Percentiles rank a stretch among this genome's conserved stretches.
phyloP scores from a whole-genome alignment of 2,113 vertebrate genomes.

The Hyaena hyaena region DNA sequence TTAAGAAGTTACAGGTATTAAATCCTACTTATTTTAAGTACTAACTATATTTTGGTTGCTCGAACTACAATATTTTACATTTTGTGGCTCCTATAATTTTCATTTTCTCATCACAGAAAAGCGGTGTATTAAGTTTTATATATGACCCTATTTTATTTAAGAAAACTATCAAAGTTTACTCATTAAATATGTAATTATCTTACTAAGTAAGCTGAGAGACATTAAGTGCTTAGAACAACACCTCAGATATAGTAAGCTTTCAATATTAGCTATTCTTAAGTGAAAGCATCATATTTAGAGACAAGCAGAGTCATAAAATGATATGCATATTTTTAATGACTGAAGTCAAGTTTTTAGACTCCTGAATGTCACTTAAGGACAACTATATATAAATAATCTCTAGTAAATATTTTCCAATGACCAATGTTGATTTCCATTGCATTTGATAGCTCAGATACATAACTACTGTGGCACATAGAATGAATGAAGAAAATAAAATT shows the following conservation, averaged over 20 bases:
- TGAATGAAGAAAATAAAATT: conserved; percentile 64
- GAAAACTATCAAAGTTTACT: not conserved
- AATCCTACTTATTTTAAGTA: too few relatives aligned
- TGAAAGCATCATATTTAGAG: not conserved
- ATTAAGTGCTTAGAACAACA: not conserved
- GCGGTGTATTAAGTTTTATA: not conserved
- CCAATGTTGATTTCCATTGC: conserved; percentile 47
- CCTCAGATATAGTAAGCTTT: not conserved
- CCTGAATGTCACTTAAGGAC: not conserved
- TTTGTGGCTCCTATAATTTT: not conserved
- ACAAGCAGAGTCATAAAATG: not conserved
- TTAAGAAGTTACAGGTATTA: too few relatives aligned
- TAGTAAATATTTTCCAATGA: conserved; percentile 44
- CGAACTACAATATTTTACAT: not conserved
- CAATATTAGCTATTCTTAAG: not conserved
- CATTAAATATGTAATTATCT: not conserved
- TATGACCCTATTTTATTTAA: not conserved
- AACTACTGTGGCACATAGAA: conserved; percentile 67
- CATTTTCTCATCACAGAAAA: not conserved
- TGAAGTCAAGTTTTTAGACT: not conserved
- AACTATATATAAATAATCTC: not conserved
- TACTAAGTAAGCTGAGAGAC: not conserved
- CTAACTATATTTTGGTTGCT: not conserved
- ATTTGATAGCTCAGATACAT: conserved; percentile 41
- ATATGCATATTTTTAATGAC: not conserved